Evolutionary conservation across 2,113 vertebrate species (phyloP), one percentile per base, ranked within the genome.

Genomic region (Dromaius novaehollandiae): DNA sequence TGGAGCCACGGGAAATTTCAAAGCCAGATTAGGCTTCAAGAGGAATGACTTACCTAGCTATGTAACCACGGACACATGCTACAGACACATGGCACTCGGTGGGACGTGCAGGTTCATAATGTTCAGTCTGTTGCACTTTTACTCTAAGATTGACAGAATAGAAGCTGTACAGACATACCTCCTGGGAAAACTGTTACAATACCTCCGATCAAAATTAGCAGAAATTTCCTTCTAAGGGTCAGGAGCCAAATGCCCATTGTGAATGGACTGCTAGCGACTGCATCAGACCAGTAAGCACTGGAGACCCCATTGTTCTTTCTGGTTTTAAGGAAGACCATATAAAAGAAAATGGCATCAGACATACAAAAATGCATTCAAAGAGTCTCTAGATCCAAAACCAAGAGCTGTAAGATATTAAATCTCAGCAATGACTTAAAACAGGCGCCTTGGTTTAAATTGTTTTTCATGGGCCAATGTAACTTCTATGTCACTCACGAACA

Each of bases 31-130:
- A 40, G 51, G 24, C 38, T 88, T 68, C 25, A 11, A 20, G 36
- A 88, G 16, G 30, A 64, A 9, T 6, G 18, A n/a, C 17, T 22
- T 22, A 11, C 15, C n/a, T 69, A 69, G 16, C 42, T 19, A n/a
- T 5, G 15, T 15, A 46, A 65, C 7, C 38, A 28, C 18, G 38
- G 18, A 40, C 63, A 65, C 38, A 65, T 14, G 10, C 38, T n/a
- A 53, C 0, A 4, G 56, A 55, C 48, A 71, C 0, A 0, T 3
- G 11, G 51, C 40, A n/a, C 2, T 6, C 34, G 2, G 13, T 5
- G 17, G 28, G n/a, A 50, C 14, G 32, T 51, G n/a, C 0, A 1
- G 22, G n/a, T 40, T 96, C 75, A 58, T 1, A 46, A 44, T 12
- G 25, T 40, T 65, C 19, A 0, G 0, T 21, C 53, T 50, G 15